Evolutionary conservation across 2,113 vertebrate species (phyloP).

Genomic region (Ellobius talpinus): DNA sequence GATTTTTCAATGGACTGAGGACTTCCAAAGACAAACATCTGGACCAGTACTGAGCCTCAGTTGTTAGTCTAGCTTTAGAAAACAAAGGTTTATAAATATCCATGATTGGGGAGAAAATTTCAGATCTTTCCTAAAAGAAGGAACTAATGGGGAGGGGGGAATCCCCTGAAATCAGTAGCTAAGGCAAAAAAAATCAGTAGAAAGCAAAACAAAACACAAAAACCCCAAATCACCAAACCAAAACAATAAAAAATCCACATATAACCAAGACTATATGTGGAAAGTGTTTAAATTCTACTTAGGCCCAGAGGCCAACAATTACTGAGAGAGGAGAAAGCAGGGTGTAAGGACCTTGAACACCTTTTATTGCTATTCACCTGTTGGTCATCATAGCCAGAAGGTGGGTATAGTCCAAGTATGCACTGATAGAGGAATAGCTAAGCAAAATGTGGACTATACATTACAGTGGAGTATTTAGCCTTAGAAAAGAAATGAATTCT

Average conservation of each 20-base stretch:
- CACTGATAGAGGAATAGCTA: background rate
- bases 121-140: background rate
- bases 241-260: background rate
- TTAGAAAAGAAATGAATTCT: constrained; percentile 16
- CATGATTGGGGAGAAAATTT: background rate
- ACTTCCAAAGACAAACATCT: constrained; percentile 36
- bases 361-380: background rate
- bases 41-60: background rate
- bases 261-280: constrained; percentile 4
- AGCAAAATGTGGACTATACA: background rate
- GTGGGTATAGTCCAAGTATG: background rate
- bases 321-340: constrained; percentile 31
- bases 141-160: background rate
- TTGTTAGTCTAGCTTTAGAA: background rate
- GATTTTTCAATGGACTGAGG: background rate
- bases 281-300: background rate
- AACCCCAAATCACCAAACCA: no score
- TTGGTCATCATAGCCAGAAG: background rate
- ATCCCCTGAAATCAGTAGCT: background rate
- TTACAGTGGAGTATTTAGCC: background rate
- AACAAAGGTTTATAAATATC: constrained; percentile 29
- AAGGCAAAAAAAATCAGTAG: no score
- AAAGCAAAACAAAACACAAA: background rate
- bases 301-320: constrained; percentile 3
- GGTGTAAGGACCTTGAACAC: background rate